Evolutionary conservation across 1,140 invertebrate genomes (phyloP), one percentile per base, ranked within the genome.

Genomic region (Daktulosphaira vitifoliae): DNA sequence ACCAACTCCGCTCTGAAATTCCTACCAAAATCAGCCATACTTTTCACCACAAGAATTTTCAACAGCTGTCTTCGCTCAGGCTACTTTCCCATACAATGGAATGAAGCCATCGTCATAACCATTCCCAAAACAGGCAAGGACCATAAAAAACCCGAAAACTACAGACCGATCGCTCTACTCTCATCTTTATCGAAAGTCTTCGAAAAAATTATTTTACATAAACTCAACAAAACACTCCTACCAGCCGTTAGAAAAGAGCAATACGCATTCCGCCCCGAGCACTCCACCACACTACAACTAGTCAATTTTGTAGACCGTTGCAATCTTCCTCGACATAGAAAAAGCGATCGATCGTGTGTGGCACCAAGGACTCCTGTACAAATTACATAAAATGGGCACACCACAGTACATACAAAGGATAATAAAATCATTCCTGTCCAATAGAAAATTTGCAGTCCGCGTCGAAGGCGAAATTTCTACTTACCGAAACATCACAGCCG

Each of bases 271-370:
- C 39, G 15, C 15, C 15, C 15, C 5, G 15, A 42, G 15, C 3
- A 16, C 33, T 7, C 33, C 33, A 37, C 33, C 13, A 5, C 13
- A 22, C 38, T 16, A 13, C 33, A 37, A 37, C 33, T 37, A 5
- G 33, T 37, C 5, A 37, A 37, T 13, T 13, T 37, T 13, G 13
- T 13, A 37, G 33, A 22, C 38, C 3, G 37, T 65, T 2, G 67
- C 72, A 37, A 22, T 75, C 0, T 66, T 76, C 13, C 68, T 77
- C 22, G 76, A 78, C 29, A 68, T 77, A 1, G 68, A 71, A 53
- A 76, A 77, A 68, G 74, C 75, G 0, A 76, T 76, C 50, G 76
- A 78, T 51, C 68, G 65, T 52, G 71, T 75, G 0, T 76, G 75
- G 74, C 67, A 72, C 13, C 59, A 71, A 15, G 76, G 73, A 0